Conservation (phyloP, 2,797 vertebrate species). For the Rachycentron canadum region DNA sequence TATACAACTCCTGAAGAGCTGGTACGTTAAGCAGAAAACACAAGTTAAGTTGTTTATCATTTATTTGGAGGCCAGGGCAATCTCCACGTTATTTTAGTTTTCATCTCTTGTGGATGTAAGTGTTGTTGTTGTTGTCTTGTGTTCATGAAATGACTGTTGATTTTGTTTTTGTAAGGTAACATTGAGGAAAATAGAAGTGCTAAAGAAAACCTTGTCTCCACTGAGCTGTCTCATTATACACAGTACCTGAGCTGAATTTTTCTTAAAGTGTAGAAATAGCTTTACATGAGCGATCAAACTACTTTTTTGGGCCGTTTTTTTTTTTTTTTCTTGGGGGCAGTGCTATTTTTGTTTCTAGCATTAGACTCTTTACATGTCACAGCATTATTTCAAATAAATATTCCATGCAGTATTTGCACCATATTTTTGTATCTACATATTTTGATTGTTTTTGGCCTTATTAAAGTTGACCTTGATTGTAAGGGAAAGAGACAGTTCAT, state of each 20-base stretch:
- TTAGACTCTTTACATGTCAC: not conserved
- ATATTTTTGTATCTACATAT: not conserved
- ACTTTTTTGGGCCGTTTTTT: not conserved
- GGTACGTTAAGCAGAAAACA: conserved; percentile 57
- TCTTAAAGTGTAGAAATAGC: conserved; percentile 34
- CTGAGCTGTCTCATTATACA: conserved; percentile 28
- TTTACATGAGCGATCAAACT: conserved; percentile 1
- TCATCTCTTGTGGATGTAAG: conserved; percentile 48
- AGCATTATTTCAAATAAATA: not conserved
- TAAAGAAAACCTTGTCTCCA: conserved; percentile 3
- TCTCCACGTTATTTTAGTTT: conserved; percentile 57
- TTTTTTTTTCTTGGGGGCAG: too few species aligned
- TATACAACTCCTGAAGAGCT: conserved; percentile 43
- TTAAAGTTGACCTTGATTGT: conserved; percentile 25
- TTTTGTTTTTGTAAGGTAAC: conserved; percentile 25
- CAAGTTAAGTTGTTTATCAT: conserved; percentile 51
- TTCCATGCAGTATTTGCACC: not conserved
- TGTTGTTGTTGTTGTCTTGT: conserved; percentile 34
- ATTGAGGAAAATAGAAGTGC: conserved; percentile 20
- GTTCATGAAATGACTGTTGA: conserved; percentile 34
- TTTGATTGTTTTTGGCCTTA: conserved; percentile 3
- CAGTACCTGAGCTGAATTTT: conserved; percentile 33
- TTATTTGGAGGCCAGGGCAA: conserved; percentile 34
- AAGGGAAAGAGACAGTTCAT: not conserved
- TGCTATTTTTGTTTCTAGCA: not conserved